Percentiles rank a stretch among this genome's conserved stretches.
These are phyloP conservation scores for Tympanuchus pallidicinctus DNA, from an alignment of 2,113 vertebrate genomes.

Conservation along the genomic window DNA sequence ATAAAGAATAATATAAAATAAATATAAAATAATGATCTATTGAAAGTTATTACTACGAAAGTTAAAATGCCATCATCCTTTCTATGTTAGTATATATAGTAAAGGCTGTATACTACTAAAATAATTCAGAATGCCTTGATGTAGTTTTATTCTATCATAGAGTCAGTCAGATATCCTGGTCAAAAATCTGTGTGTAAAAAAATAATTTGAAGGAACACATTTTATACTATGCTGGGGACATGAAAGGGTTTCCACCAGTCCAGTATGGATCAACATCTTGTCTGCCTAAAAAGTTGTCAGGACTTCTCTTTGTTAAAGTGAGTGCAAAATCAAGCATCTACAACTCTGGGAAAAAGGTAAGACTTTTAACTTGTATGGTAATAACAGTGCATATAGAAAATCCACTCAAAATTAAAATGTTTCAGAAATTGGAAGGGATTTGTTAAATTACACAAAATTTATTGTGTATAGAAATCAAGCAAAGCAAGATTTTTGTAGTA, in stretches of 20 bases:
- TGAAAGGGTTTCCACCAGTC: neutral
- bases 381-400: neutral
- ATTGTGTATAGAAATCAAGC: neutral
- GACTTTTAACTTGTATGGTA: neutral
- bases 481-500: neutral
- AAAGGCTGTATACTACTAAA: neutral
- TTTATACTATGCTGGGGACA: neutral
- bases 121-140: neutral
- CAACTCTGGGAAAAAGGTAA: conserved; percentile 10
- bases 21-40: neutral
- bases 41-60: neutral
- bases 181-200: neutral
- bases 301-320: neutral
- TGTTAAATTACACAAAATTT: neutral
- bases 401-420: neutral
- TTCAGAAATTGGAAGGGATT: neutral
- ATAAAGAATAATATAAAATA: neutral
- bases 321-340: neutral
- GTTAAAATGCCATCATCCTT: neutral
- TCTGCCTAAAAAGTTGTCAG: neutral
- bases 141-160: neutral
- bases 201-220: neutral
- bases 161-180: neutral
- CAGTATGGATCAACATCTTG: neutral
- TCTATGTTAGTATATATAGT: neutral